A percentile compares a stretch with the other conserved stretches of the same genome.
Conservation (phyloP, 2,888 invertebrate genomes). For the Bombyx huttoni region DNA sequence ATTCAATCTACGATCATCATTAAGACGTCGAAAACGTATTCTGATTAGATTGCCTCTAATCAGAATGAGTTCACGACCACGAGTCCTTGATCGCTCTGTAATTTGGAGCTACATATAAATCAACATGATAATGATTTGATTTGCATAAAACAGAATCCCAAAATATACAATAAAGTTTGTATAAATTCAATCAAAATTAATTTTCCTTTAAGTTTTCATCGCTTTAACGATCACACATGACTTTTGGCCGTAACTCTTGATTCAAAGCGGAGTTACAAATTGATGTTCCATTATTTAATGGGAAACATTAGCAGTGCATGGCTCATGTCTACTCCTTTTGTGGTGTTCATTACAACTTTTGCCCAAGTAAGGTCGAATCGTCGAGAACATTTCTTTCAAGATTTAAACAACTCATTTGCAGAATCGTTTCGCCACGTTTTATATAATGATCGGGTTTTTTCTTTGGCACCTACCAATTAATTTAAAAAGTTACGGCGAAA, state of each 20-base stretch:
- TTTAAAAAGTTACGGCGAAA: background rate
- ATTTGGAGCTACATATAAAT: constrained; percentile 23
- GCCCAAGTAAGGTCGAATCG: constrained; percentile 32
- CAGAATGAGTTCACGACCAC: background rate
- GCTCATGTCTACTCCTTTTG: constrained; percentile 30
- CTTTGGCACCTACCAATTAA: constrained; percentile 2
- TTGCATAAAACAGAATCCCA: constrained; percentile 14
- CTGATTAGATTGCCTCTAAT: background rate
- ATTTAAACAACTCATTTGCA: constrained; percentile 30
- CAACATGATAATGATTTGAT: constrained; percentile 21
- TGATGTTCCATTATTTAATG: constrained; percentile 39
- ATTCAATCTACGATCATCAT: background rate
- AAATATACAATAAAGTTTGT: background rate
- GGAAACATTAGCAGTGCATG: constrained; percentile 39
- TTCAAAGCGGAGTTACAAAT: constrained; percentile 33
- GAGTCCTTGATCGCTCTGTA: constrained; percentile 26
- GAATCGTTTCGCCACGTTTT: constrained; percentile 14
- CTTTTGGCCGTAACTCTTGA: constrained; percentile 2
- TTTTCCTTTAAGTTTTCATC: background rate
- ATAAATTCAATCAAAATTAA: constrained; percentile 7
- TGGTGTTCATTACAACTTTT: constrained; percentile 40
- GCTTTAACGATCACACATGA: background rate
- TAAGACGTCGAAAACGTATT: background rate
- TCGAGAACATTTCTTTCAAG: constrained; percentile 28
- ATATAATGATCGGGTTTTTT: background rate